Base-by-base conservation (phyloP, 1,140 invertebrate species). In the Diploscapter pachys region DNA sequence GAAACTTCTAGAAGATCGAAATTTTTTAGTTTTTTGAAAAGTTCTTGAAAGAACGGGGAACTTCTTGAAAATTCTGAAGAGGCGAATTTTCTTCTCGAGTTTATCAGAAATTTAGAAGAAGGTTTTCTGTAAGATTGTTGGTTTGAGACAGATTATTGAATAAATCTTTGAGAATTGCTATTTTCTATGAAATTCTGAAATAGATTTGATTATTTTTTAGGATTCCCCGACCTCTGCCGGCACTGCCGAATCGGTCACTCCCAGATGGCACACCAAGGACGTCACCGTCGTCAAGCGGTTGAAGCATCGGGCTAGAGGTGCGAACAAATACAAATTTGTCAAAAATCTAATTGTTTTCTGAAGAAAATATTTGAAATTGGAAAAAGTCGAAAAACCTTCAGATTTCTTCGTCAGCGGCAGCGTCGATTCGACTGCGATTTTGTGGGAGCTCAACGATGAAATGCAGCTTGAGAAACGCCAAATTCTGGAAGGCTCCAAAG, bases 341-440 rank as follows among this genome's bases (percentile, higher is more conserved):
- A 31, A 31, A 31, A 31, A 31, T 31, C 31, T 31, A 31, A 31
- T 31, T 31, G 31, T 31, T 31, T 31, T 31, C 31, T 31, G 31
- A 31, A 31, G 31, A 31, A 31, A 31, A 31, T 31, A 31, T 31
- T 31, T 31, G 31, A 31, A 31, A 31, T 31, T 31, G 31, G 31
- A 31, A 31, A 31, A 31, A 31, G 31, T 31, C 31, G 31, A 31
- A 31, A 31, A 31, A 31, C 31, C 31, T 5, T 52, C 53, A 31
- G 76, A 77, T 54, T 50, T 77, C 31, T 73, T 77, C n/a, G 66
- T 73, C 2, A 51, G 64, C 11, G 76, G 76, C n/a, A 67, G 63
- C 53, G 63, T 54, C 48, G 56, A 70, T 55, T 65, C 63, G 5
- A 9, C 6, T 4, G 65, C 71, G 0, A 67, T 62, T 63, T n/a